phyloP scores from a whole-genome alignment of 2,888 invertebrate genomes.

The Phasia obesa region DNA sequence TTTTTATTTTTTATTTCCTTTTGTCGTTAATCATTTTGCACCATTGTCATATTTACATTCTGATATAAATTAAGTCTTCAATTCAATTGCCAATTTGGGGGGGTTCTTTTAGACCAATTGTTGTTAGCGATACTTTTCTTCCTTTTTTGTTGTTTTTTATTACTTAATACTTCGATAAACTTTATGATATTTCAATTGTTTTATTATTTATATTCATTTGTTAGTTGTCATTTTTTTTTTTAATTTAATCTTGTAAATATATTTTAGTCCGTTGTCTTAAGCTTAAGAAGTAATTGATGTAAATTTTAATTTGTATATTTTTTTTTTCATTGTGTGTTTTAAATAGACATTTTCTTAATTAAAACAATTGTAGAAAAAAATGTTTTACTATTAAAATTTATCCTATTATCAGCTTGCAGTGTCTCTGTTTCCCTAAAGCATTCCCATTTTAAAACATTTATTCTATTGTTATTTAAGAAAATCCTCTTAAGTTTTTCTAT shows the following conservation, averaged over 20 bases:
- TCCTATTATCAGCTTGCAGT: slow-evolving; percentile 52
- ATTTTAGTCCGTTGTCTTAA: slow-evolving; percentile 14
- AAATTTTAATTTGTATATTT: slow-evolving; percentile 39
- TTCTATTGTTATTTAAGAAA: slow-evolving; percentile 61
- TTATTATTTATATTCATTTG: slow-evolving; percentile 43
- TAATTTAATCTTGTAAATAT: slow-evolving; percentile 60
- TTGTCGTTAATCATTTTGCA: too few relatives aligned
- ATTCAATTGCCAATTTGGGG: too few relatives aligned
- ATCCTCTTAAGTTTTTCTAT: slow-evolving; percentile 65
- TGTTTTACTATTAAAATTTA: slow-evolving; percentile 53
- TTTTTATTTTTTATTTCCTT: too few relatives aligned
- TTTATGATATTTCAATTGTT: slow-evolving; percentile 58
- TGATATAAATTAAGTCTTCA: too few relatives aligned
- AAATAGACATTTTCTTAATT: slow-evolving; percentile 25
- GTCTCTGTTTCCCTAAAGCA: not conserved
- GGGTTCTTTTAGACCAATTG: not conserved
- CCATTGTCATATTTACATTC: too few relatives aligned
- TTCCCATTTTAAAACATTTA: slow-evolving; percentile 18
- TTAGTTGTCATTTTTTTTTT: slow-evolving; percentile 24
- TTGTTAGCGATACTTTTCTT: not conserved
- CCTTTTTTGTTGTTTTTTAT: not conserved
- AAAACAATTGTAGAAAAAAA: slow-evolving; percentile 26
- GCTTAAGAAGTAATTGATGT: slow-evolving; percentile 29
- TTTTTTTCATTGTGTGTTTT: slow-evolving; percentile 7
- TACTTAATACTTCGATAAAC: slow-evolving; percentile 22